phyloP scores from a whole-genome alignment of 2,797 vertebrate species.

The Pseudomugil gertrudae region DNA sequence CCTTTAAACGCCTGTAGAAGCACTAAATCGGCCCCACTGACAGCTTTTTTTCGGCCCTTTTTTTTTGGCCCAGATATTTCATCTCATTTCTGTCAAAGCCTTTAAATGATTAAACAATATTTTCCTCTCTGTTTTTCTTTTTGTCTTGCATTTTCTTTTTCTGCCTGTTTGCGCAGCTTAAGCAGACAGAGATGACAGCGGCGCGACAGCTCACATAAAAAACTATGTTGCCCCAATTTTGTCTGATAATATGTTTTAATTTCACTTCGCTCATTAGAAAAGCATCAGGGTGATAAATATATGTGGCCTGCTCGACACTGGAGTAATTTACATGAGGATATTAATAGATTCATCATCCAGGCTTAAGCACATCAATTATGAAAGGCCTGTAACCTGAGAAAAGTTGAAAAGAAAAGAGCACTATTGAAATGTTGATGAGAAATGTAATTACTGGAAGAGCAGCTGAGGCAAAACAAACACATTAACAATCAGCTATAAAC shows the following conservation, averaged over 20 bases:
- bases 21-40: slow-evolving; percentile 51
- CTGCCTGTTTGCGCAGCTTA: slow-evolving; percentile 39
- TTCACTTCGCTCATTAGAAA: slow-evolving; percentile 76
- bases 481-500: slow-evolving; percentile 70
- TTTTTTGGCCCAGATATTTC: slow-evolving; percentile 80
- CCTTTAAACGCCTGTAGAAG: slow-evolving; percentile 53
- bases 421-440: slow-evolving; percentile 77
- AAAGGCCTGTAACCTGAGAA: slow-evolving; percentile 73
- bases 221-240: slow-evolving; percentile 51
- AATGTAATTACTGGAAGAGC: slow-evolving; percentile 70
- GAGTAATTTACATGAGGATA: slow-evolving; percentile 78
- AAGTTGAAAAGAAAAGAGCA: slow-evolving; percentile 50
- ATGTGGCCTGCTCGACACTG: slow-evolving; percentile 62
- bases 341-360: slow-evolving; percentile 78
- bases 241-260: slow-evolving; percentile 72
- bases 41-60: slow-evolving; percentile 66
- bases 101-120: slow-evolving; percentile 66
- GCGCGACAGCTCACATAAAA: slow-evolving; percentile 35
- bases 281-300: slow-evolving; percentile 74
- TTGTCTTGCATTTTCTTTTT: slow-evolving; percentile 23
- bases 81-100: slow-evolving; percentile 57
- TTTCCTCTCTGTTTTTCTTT: slow-evolving; percentile 37
- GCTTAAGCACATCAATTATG: slow-evolving; percentile 77
- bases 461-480: slow-evolving; percentile 72
- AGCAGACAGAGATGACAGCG: slow-evolving; percentile 33